Base-by-base conservation (phyloP, 2,888 invertebrate species). In the Tridacna gigas region DNA sequence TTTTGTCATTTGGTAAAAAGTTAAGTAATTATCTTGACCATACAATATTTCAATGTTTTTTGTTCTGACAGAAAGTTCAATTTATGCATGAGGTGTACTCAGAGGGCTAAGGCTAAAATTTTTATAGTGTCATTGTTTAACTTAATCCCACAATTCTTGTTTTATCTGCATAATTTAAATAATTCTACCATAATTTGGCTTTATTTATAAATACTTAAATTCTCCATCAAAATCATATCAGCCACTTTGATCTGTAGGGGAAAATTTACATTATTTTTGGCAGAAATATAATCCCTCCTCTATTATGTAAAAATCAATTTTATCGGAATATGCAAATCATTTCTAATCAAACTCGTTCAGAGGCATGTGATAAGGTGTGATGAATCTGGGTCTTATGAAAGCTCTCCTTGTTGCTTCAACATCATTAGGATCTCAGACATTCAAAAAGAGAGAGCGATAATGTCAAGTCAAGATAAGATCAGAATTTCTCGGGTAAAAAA, bases 271-370 rank as follows among this genome's bases (percentile, higher is more conserved):
- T 84, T 82, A 80, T 79, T 82, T 83, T 80, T 84, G 86, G 77
- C 80, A 78, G 87, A 84, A 88, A 88, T 86, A 84, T 88, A 81
- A 88, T 88, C 83, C 86, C 37, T 60, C 26, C 37, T n/a, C 79
- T 83, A 86, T 86, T 86, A 88, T 88, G 80, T 86, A 88, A 88
- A 77, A 88, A 84, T 84, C 84, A 87, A 84, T 88, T 83, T 86
- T 86, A 88, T 86, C 88, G 77, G 77, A 79, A 80, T 86, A 88
- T 88, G 86, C 88, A 88, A 88, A 88, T 84, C 82, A 82, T 22
- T 78, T 66, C 84, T 77, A 80, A 88, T 88, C 86, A 86, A 80
- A 78, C 80, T 80, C 80, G 45, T 71, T 56, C 84, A 74, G 86
- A 84, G 74, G 82, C 82, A 80, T 82, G 82, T 73, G 78, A 84